Conservation (phyloP, 1,140 invertebrate species). For the Acyrthosiphon pisum region DNA sequence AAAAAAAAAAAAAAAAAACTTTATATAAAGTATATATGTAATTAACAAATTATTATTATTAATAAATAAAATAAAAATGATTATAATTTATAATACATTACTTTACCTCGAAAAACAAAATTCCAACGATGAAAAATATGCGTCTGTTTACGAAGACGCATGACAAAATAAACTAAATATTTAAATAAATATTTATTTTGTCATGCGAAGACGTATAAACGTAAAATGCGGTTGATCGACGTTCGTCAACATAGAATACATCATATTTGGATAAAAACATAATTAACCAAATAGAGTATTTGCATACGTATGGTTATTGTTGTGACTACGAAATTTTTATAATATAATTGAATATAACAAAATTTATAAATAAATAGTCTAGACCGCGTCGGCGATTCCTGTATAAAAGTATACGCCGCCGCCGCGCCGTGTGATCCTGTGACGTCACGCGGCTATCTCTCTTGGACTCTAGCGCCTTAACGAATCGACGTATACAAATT, state of each 20-base stretch:
- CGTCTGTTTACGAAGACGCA: not conserved
- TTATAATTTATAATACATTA: not conserved
- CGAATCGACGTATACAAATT: too few species aligned
- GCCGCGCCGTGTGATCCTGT: too few species aligned
- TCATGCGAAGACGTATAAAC: not conserved
- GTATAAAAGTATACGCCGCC: too few species aligned
- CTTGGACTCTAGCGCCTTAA: too few species aligned
- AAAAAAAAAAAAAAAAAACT: too few species aligned
- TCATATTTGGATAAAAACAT: not conserved
- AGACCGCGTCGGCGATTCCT: not conserved
- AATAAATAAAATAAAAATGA: too few species aligned
- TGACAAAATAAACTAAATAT: too few species aligned
- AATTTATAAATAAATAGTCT: not conserved
- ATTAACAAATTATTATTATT: too few species aligned
- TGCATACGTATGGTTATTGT: not conserved
- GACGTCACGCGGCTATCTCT: too few species aligned
- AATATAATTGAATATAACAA: not conserved
- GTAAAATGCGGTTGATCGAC: not conserved
- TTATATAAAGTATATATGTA: too few species aligned
- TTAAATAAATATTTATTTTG: too few species aligned
- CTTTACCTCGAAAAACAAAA: not conserved
- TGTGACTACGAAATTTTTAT: not conserved
- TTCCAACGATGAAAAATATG: not conserved
- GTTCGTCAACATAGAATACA: not conserved
- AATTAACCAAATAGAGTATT: not conserved